A percentile compares a stretch with the other conserved stretches of the same genome.
phyloP scores from a whole-genome alignment of 2,888 invertebrate genomes.

The Phlogophora meticulosa region DNA sequence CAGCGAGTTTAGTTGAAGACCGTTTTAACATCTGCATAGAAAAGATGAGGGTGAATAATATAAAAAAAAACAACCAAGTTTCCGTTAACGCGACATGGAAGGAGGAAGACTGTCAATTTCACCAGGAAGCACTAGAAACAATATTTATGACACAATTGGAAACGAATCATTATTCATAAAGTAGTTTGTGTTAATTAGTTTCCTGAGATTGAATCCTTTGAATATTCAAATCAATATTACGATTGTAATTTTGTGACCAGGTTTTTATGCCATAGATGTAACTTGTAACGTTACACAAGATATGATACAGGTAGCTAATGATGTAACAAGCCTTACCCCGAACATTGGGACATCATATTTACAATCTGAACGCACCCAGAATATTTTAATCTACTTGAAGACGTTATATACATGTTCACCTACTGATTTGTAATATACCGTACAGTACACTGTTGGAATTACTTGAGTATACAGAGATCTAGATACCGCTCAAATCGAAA shows the following conservation, averaged over 20 bases:
- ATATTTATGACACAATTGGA: slow-evolving; percentile 23
- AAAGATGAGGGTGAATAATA: slow-evolving; percentile 32
- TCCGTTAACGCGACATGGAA: slow-evolving; percentile 4
- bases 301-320: slow-evolving; percentile 16
- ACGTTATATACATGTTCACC: slow-evolving; percentile 37
- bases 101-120: slow-evolving; percentile 17
- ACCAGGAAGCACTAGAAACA: slow-evolving; percentile 28
- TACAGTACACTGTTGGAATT: background rate
- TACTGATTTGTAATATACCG: slow-evolving; percentile 39
- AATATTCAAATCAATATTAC: slow-evolving; percentile 40
- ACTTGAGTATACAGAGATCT: slow-evolving; percentile 7
- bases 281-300: slow-evolving; percentile 30
- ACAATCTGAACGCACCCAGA: slow-evolving; percentile 46
- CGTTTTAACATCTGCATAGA: slow-evolving; percentile 67
- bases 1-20: slow-evolving; percentile 42
- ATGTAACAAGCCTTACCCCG: slow-evolving; percentile 36
- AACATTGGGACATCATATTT: slow-evolving; percentile 46
- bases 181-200: slow-evolving; percentile 32
- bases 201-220: slow-evolving; percentile 34
- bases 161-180: slow-evolving; percentile 15
- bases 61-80: slow-evolving; percentile 10
- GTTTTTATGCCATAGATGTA: slow-evolving; percentile 34
- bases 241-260: slow-evolving; percentile 13
- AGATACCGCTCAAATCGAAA: slow-evolving; percentile 34
- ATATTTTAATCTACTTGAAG: slow-evolving; percentile 56